These are phyloP conservation scores for Drosophila bifasciata DNA, from an alignment of 1,140 invertebrate species.

Conservation along the genomic window DNA sequence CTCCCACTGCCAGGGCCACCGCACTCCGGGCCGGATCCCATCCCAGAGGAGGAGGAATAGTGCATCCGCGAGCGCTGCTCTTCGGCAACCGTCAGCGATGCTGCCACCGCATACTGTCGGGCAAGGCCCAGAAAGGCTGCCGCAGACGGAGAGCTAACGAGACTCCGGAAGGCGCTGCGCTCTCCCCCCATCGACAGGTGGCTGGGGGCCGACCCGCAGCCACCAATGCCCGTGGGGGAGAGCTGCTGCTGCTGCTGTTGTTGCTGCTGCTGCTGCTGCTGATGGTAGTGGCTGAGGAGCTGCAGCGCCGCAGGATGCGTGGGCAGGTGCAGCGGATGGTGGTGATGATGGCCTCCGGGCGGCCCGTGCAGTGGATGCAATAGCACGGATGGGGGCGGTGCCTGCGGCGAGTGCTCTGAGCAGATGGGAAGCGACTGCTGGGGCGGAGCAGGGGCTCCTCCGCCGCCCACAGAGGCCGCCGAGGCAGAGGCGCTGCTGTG, in stretches of 20 bases:
- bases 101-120: conserved; percentile 84
- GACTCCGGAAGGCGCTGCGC: conserved; percentile 92
- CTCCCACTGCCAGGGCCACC: conserved; percentile 84
- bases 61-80: conserved; percentile 68
- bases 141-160: conserved; percentile 85
- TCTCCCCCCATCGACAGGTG: conserved; percentile 90
- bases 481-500: conserved; percentile 70
- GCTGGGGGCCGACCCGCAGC: conserved; percentile 57
- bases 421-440: conserved; percentile 53
- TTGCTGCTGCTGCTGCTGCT: conserved; percentile 65
- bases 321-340: conserved; percentile 62
- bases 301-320: conserved; percentile 67
- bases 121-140: conserved; percentile 84
- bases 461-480: conserved; percentile 14
- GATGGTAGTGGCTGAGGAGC: conserved; percentile 72
- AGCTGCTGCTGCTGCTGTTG: conserved; percentile 67
- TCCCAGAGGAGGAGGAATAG: conserved; percentile 87
- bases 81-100: conserved; percentile 84
- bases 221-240: conserved; percentile 51
- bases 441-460: conserved; percentile 43
- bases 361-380: conserved; percentile 63
- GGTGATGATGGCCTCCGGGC: conserved; percentile 48
- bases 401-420: conserved; percentile 56
- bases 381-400: conserved; percentile 55
- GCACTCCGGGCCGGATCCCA: conserved; percentile 78